These are phyloP conservation scores for Petrocephalus zakoni DNA, from an alignment of 2,113 vertebrate species.

Conservation along the genomic window DNA sequence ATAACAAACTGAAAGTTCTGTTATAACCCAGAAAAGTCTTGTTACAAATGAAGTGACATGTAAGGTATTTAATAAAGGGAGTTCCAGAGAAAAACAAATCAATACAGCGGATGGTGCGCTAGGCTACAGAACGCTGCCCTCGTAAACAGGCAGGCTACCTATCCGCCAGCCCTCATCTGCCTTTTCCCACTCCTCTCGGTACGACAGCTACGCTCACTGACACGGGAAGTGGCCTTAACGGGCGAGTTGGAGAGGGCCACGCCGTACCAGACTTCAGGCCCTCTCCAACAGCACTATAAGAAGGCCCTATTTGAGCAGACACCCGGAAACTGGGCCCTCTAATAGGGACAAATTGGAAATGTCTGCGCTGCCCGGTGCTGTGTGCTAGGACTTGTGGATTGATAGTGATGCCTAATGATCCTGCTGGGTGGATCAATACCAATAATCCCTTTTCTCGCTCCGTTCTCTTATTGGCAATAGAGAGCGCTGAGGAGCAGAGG, in stretches of 20 bases:
- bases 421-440: constrained; percentile 99
- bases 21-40: neutral
- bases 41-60: constrained; percentile 5
- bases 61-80: constrained; percentile 5
- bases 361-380: constrained; percentile 87
- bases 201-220: neutral
- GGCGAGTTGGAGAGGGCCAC: neutral
- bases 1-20: neutral
- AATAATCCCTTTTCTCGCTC: constrained; percentile 92
- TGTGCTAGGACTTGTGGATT: constrained; percentile 95
- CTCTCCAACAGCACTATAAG: constrained; percentile 57
- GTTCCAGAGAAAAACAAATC: neutral
- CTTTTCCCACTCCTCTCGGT: neutral
- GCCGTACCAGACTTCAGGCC: constrained; percentile 33
- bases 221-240: neutral
- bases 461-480: constrained; percentile 88
- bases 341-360: constrained; percentile 99
- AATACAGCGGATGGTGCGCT: neutral
- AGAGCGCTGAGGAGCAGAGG: constrained; percentile 59
- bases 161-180: neutral
- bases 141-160: neutral
- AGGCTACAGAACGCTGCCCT: neutral
- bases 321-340: constrained; percentile 82
- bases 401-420: constrained; percentile 99
- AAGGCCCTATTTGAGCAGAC: constrained; percentile 83